Evolutionary conservation across 2,113 vertebrate species (phyloP), one percentile per base, ranked within the genome.

Genomic region (Xiphorhynchus elegans): DNA sequence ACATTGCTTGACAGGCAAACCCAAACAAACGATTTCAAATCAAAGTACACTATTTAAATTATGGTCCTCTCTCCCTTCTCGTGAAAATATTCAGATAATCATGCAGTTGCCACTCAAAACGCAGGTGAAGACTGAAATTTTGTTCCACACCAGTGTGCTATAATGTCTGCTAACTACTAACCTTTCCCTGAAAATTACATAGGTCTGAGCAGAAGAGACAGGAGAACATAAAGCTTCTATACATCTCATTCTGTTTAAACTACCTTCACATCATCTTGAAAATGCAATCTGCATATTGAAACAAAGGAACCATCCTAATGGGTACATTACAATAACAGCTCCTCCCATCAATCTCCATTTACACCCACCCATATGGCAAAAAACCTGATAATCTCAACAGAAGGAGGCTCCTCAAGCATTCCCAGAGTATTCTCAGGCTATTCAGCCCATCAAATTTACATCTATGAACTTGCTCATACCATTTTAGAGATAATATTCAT

Each of bases 271-370:
- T 90, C 69, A 31, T 82, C 49, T 31, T 72, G 73, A 79, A 86
- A 93, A 93, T 49, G 64, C 70, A 90, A 95, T 90, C 56, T 88
- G 85, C 53, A 66, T 50, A 83, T 16, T 42, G 59, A 94, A 91
- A 94, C 76, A 94, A 92, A 87, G 62, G 46, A 89, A 77, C 20
- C 7, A 12, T 76, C 76, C 76, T 79, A 93, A 87, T 76, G 82
- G 44, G 35, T 67, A 17, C 60, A 68, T 94, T 87, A 63, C 70
- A 87, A 44, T 66, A 91, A 63, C 66, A 87, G 17, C 82, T 87
- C 49, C 49, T 95, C 52, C 78, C 33, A 95, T 91, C 84, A 76
- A 77, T 83, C 85, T 94, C 77, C 80, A 53, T 87, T 97, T 93
- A 85, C 55, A 95, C 33, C 25, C 79, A 76, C 91, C 88, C 91